Evolutionary conservation across 2,113 vertebrate genomes (phyloP).

Genomic region (Esox niger): DNA sequence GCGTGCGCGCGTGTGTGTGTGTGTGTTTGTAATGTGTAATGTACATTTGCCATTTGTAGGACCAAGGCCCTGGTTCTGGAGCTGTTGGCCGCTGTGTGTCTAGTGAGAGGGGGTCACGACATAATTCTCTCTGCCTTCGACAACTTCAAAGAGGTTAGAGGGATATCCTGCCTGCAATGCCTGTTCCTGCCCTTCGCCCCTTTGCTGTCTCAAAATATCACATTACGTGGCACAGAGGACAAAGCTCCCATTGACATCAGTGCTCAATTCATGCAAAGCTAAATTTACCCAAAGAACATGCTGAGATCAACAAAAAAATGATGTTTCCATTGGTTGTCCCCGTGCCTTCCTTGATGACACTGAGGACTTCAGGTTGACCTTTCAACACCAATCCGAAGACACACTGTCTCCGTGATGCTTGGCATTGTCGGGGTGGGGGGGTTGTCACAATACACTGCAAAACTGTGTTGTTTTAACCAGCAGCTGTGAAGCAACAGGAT

Average conservation of each 20-base stretch:
- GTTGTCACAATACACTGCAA: too few species aligned
- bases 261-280: too few species aligned
- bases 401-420: too few species aligned
- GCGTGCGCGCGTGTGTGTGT: constrained; percentile 7
- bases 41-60: constrained; percentile 52
- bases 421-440: too few species aligned
- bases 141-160: constrained; percentile 87
- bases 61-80: constrained; percentile 91
- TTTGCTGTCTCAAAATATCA: neutral
- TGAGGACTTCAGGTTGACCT: too few species aligned
- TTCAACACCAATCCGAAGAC: too few species aligned
- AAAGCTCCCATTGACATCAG: too few species aligned
- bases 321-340: neutral
- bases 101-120: constrained; percentile 87
- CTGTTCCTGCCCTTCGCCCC: neutral
- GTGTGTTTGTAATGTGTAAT: neutral
- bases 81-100: constrained; percentile 86
- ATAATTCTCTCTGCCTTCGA: constrained; percentile 88
- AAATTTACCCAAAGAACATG: too few species aligned
- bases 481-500: too few species aligned
- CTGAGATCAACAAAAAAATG: too few species aligned
- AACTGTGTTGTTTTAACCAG: too few species aligned
- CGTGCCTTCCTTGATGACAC: neutral
- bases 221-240: too few species aligned
- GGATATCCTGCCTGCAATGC: neutral